Evolutionary conservation across 2,888 invertebrate species (phyloP), one percentile per base, ranked within the genome.

Genomic region (Epiblema foenella): DNA sequence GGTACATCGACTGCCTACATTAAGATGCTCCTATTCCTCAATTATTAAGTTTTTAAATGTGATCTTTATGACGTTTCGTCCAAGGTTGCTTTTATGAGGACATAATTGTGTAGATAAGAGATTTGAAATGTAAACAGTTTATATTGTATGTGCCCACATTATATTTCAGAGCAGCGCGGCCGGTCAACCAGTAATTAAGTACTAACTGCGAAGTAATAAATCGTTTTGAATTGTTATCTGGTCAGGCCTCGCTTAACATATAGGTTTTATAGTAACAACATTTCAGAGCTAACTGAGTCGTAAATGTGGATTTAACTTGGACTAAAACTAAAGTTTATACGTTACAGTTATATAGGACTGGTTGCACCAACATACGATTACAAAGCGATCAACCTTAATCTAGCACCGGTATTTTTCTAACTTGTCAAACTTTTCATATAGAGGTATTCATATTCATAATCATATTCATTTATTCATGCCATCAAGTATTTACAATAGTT

Each of bases 161-260:
- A 54, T 64, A 54, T 54, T 54, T 54, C 39, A 54, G 52, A 64
- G 52, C 64, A 57, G 46, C 57, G 29, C 52, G 11, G 39, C 33
- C 39, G 64, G 51, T 51, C 63, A 52, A 39, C 39, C 20, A 39
- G 56, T 57, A 66, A 66, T 57, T 66, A 66, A 46, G 65, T 57
- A 57, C 57, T 65, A 57, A 66, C 57, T 57, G 46, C 12, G 33
- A 56, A 56, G 54, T 46, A 57, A 66, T 66, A 66, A 66, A 66
- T 66, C 57, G 65, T 29, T 66, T 42, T 66, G 46, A 66, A 66
- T 66, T 66, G 65, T 66, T 66, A 66, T 56, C 65, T 66, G 46
- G 54, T 66, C 42, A 57, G n/a, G 64, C 64, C 54, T 64, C 20
- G 39, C 37, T 66, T 66, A 66, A 42, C 65, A 66, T 56, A 66